Percentiles rank a stretch among this genome's conserved stretches.
Evolutionary conservation across 2,888 invertebrate genomes (phyloP).

Genomic region (Drosophila histrio): DNA sequence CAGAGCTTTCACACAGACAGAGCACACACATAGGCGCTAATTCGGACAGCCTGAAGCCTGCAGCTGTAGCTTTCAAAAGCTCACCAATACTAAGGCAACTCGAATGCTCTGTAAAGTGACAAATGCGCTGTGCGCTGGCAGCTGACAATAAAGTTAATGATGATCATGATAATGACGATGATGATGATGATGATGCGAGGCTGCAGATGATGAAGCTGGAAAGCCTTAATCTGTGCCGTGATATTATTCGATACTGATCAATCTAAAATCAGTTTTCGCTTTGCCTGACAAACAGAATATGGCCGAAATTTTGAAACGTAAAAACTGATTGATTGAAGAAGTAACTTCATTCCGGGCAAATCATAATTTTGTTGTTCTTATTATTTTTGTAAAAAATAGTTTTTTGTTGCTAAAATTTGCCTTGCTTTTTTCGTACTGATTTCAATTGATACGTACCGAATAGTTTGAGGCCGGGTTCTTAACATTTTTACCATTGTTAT

Average conservation of each 20-base stretch:
- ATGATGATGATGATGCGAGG: slow-evolving; percentile 5
- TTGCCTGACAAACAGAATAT: slow-evolving; percentile 42
- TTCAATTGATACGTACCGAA: slow-evolving; percentile 85
- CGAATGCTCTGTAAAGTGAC: slow-evolving; percentile 13
- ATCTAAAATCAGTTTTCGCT: slow-evolving; percentile 83
- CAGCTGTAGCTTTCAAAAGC: slow-evolving; percentile 5
- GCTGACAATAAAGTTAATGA: slow-evolving; percentile 8
- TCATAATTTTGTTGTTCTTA: slow-evolving; percentile 16
- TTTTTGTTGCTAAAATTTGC: slow-evolving; percentile 25
- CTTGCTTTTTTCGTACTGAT: slow-evolving; percentile 80
- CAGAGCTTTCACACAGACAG: slow-evolving; percentile 15
- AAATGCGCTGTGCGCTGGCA: slow-evolving; percentile 12
- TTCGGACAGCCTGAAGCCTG: background rate
- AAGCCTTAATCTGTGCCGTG: slow-evolving; percentile 32
- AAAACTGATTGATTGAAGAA: slow-evolving; percentile 17
- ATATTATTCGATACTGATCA: slow-evolving; percentile 85
- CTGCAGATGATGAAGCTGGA: slow-evolving; percentile 20
- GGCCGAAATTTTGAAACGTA: slow-evolving; percentile 58
- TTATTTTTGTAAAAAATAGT: slow-evolving; percentile 3
- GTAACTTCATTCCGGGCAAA: background rate
- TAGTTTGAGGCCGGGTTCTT: slow-evolving; percentile 84
- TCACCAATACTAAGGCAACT: slow-evolving; percentile 1
- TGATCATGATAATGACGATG: slow-evolving; percentile 3
- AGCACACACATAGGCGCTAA: background rate
- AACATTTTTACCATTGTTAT: slow-evolving; percentile 84